Conservation (phyloP, 2,797 vertebrate species). For the Tachyglossus aculeatus region DNA sequence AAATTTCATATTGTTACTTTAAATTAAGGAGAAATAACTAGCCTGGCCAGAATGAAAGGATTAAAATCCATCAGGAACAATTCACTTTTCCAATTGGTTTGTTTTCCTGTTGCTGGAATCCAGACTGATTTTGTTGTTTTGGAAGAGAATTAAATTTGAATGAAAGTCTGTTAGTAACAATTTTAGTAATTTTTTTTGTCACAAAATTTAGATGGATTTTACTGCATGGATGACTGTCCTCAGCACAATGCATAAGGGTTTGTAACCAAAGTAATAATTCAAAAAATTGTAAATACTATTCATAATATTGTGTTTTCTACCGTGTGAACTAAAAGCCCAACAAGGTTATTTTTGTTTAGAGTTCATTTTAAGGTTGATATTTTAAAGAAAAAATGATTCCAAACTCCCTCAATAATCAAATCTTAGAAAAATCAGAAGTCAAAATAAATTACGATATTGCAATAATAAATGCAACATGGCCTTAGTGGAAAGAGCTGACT, state of each 20-base stretch:
- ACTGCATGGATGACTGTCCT: neutral
- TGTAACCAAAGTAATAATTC: neutral
- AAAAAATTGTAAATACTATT: neutral
- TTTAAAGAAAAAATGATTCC: too few relatives aligned
- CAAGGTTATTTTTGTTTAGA: too few relatives aligned
- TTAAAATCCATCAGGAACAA: neutral
- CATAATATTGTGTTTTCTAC: too few relatives aligned
- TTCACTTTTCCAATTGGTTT: conserved; percentile 21
- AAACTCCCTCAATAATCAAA: too few relatives aligned
- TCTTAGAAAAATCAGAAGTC: too few relatives aligned
- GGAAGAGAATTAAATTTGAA: conserved; percentile 56
- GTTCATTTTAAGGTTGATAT: too few relatives aligned
- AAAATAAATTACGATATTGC: too few relatives aligned
- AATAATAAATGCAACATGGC: too few relatives aligned
- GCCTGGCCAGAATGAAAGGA: neutral
- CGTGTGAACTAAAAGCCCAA: too few relatives aligned
- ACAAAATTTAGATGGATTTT: conserved; percentile 18
- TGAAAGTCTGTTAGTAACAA: conserved; percentile 55
- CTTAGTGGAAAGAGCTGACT: too few relatives aligned
- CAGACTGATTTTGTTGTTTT: conserved; percentile 18
- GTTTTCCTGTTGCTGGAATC: conserved; percentile 24
- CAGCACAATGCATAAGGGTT: neutral
- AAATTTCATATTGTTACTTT: conserved; percentile 27
- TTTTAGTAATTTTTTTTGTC: conserved; percentile 11
- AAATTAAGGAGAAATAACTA: conserved; percentile 24